These are phyloP conservation scores for Sparus aurata DNA, from an alignment of 2,797 vertebrate genomes.

Conservation along the genomic window DNA sequence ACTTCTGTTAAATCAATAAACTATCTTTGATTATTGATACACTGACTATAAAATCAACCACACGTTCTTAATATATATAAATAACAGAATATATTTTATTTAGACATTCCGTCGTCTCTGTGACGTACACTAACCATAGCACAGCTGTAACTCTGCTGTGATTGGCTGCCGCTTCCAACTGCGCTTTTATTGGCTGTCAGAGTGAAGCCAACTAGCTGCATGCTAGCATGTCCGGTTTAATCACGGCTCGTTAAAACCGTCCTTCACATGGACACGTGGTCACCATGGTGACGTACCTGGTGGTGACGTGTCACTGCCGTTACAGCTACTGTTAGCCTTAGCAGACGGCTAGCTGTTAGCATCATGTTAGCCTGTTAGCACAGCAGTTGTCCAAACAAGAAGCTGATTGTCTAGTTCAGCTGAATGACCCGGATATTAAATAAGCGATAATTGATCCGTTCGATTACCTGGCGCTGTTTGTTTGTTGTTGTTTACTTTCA, in stretches of 20 bases:
- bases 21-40: no score
- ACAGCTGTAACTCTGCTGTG: background rate
- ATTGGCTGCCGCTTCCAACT: conserved; percentile 24
- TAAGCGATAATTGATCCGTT: rapidly evolving
- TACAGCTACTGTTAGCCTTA: background rate
- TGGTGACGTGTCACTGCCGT: conserved; percentile 22
- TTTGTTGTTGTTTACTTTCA: conserved; percentile 25
- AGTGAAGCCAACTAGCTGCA: background rate
- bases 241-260: background rate
- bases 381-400: rapidly evolving
- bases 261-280: background rate
- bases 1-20: no score
- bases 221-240: background rate
- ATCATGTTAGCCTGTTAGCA: background rate
- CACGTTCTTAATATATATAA: no score
- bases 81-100: no score
- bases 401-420: background rate
- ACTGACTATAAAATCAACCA: no score
- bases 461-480: conserved; percentile 49
- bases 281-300: background rate
- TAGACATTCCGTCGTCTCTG: background rate
- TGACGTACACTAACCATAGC: conserved; percentile 19
- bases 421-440: rapidly evolving
- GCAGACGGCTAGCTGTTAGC: conserved; percentile 24
- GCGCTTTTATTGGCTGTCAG: conserved; percentile 8